Conservation (phyloP, 2,113 vertebrate species). For the Sinocyclocheilus anophthalmus region DNA sequence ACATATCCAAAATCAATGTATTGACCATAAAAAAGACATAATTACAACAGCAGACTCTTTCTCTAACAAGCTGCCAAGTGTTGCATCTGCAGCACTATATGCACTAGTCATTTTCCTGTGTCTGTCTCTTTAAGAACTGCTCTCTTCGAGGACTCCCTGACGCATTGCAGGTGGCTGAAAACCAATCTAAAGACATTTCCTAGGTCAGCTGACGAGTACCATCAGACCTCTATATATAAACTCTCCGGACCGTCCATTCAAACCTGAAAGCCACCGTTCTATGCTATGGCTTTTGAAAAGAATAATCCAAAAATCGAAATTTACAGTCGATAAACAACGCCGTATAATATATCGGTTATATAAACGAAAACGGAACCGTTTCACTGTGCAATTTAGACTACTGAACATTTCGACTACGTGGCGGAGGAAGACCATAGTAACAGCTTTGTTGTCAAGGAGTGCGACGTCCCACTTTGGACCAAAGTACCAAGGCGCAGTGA, state of each 20-base stretch:
- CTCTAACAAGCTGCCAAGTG: background rate
- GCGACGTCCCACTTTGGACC: slow-evolving; percentile 56
- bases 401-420: background rate
- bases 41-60: background rate
- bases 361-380: background rate
- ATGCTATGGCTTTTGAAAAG: background rate
- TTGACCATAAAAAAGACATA: background rate
- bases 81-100: background rate
- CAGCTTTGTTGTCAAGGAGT: slow-evolving; percentile 61
- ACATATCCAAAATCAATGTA: background rate
- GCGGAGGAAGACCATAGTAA: slow-evolving; percentile 61
- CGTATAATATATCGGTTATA: background rate
- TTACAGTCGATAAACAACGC: background rate
- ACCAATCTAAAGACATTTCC: slow-evolving; percentile 59
- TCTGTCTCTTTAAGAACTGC: slow-evolving; percentile 59
- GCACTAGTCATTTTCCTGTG: no score
- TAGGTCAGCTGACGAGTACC: slow-evolving; percentile 58
- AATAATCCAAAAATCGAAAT: background rate
- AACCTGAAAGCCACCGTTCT: background rate
- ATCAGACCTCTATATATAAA: slow-evolving; percentile 56
- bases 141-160: slow-evolving; percentile 61
- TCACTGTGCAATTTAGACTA: background rate
- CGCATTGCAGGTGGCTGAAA: slow-evolving; percentile 70
- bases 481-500: slow-evolving; percentile 56
- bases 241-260: slow-evolving; percentile 34